Base-by-base conservation (phyloP, 2,888 invertebrate species). In the Cerastis rubricosa region DNA sequence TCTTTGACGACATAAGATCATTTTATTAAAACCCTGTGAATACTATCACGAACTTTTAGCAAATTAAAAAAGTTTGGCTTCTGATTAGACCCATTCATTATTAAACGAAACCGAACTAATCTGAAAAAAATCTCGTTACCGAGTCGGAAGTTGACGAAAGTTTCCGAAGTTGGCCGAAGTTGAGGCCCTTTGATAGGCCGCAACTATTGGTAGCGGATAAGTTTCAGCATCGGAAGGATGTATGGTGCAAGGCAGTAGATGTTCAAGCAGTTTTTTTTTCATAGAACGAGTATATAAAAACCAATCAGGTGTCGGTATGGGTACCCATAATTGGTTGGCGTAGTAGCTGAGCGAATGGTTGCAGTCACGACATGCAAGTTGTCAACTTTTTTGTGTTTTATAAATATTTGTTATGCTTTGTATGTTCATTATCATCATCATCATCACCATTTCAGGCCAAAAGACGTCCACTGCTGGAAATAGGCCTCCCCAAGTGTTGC, bases 121-220 rank as follows among this genome's bases (percentile, higher is more conserved):
- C 91, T 90, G 81, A 86, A 90, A 93, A 93, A 93, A 93, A 92
- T 90, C 93, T 91, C 91, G 89, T 91, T 90, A 89, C 88, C n/a
- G 81, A 81, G 75, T 81, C 85, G 85, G 72, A 83, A 90, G 89
- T 93, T 88, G 85, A 88, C 88, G 89, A 91, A 88, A 84, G 80
- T 85, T 71, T n/a, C 54, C 78, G 84, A 74, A 88, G 86, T 87
- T 87, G 49, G 49, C 65, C 71, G 85, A 85, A 85, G 89, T 88
- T 86, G 71, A 65, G 82, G 78, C 83, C 85, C 84, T 89, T 89
- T 89, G 83, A 88, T 91, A 90, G 89, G 90, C 91, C 89, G 90
- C 91, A 93, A 93, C 93, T 94, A 94, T 94, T 92, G 94, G 91
- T 87, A 88, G 90, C 89, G 89, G 89, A 88, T 90, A 92, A 94